phyloP scores from a whole-genome alignment of 1,140 invertebrate genomes.

The Drosophila tsacasi region DNA sequence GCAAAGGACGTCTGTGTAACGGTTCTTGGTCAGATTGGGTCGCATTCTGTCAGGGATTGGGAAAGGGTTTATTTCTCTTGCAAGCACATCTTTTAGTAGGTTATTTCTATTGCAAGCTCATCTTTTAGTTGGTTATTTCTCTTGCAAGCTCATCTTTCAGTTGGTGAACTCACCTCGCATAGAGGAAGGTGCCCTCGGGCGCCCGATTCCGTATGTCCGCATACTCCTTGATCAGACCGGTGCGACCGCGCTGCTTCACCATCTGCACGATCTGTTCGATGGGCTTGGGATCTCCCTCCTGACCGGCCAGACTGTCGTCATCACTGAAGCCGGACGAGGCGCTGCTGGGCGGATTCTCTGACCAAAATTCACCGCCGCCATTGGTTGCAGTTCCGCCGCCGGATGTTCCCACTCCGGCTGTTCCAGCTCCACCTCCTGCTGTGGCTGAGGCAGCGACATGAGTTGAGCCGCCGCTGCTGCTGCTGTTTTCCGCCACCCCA shows the following conservation, averaged over 20 bases:
- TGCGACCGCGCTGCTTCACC: conserved; percentile 90
- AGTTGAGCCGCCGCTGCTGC: conserved; percentile 11
- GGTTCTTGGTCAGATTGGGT: conserved; percentile 95
- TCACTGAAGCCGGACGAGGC: conserved; percentile 94
- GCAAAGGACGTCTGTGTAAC: conserved; percentile 98
- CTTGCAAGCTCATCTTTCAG: not conserved
- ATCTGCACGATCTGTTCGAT: conserved; percentile 92
- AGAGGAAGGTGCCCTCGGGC: conserved; percentile 93
- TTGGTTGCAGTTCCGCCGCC: conserved; percentile 26
- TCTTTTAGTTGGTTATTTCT: too few species aligned
- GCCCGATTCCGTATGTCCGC: conserved; percentile 93
- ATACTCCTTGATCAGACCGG: conserved; percentile 93
- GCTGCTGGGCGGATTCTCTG: conserved; percentile 90
- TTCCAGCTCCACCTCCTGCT: conserved; percentile 5
- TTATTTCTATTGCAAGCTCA: not conserved
- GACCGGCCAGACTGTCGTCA: conserved; percentile 93
- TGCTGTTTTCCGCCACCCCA: conserved; percentile 25
- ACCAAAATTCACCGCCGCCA: conserved; percentile 86
- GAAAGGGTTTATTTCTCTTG: not conserved
- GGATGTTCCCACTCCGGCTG: conserved; percentile 44
- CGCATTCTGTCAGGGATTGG: conserved; percentile 87
- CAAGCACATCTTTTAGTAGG: not conserved
- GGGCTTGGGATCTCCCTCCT: conserved; percentile 87
- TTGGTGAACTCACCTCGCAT: conserved; percentile 85
- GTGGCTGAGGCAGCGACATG: conserved; percentile 58